Base-by-base conservation (phyloP, 2,888 invertebrate genomes). In the Sarcophaga carnaria region DNA sequence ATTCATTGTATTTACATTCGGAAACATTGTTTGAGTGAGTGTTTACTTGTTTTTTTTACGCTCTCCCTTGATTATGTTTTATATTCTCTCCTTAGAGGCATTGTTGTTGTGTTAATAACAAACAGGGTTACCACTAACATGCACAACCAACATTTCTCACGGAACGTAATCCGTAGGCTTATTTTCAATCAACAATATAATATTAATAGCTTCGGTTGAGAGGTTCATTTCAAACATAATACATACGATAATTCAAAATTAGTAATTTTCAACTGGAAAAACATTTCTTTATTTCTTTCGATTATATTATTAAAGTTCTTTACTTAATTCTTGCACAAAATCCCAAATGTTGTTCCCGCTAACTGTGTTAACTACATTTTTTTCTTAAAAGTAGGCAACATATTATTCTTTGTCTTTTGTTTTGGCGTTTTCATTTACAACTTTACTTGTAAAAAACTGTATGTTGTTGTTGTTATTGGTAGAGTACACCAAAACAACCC, bases 1-100 rank as follows among this genome's bases (percentile, higher is more conserved):
- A 87, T 71, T 70, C 20, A 63, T 27, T 67, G 14, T 80, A 81
- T 83, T 80, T 83, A 80, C 83, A 83, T 64, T 66, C 77, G 78
- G 75, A 83, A 76, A 71, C 37, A 76, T 80, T 84, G 64, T 70
- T 45, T 67, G 83, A 80, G 79, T 60, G 22, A 70, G 76, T 63
- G 63, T 64, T 69, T 72, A 74, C 66, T 59, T 80, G 49, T 79
- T 86, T 80, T n/a, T 78, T 66, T 60, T 66, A 8, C 47, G 22
- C 70, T 86, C 82, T 79, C 71, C 47, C 64, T 45, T 47, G 17
- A 76, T 70, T 80, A 17, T 80, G 37, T 47, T 54, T 17, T 14
- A 17, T 54, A 49, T 22, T 14, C 77, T 81, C 81, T 25, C 17
- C 54, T 59, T 49, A 64, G 59, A 72, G 72, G 17, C 67, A 12